Evolutionary conservation across 2,797 vertebrate species (phyloP).

Genomic region (Enteromius afrohamiltoni): DNA sequence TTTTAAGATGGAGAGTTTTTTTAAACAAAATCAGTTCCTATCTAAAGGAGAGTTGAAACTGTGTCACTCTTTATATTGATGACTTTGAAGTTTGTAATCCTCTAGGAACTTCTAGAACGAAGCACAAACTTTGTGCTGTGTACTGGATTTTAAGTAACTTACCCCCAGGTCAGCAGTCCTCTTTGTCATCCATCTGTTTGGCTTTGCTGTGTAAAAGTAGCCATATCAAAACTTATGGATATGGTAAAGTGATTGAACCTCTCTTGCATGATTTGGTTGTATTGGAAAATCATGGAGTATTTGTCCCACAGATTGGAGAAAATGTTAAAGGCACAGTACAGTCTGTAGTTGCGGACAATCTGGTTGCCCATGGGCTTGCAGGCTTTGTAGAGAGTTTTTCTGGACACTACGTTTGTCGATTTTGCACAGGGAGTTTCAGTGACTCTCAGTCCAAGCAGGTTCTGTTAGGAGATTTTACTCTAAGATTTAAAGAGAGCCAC

Average conservation of each 20-base stretch:
- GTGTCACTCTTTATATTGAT: constrained; percentile 27
- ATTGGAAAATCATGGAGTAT: constrained; percentile 40
- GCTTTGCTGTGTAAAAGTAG: constrained; percentile 26
- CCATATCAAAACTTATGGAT: constrained; percentile 42
- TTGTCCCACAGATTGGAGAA: constrained; percentile 33
- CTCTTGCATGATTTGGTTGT: constrained; percentile 36
- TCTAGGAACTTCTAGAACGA: constrained; percentile 39
- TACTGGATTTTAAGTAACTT: constrained; percentile 37
- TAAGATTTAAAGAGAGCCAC: constrained; percentile 28
- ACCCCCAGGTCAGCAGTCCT: constrained; percentile 34
- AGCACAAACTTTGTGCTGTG: constrained; percentile 33
- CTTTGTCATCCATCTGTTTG: constrained; percentile 39
- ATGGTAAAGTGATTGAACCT: constrained; percentile 27
- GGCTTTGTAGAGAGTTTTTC: constrained; percentile 45
- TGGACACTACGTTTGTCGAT: constrained; percentile 33
- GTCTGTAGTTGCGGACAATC: constrained; percentile 5
- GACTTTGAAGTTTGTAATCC: constrained; percentile 28
- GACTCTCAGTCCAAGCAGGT: constrained; percentile 35
- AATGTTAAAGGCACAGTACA: constrained; percentile 25
- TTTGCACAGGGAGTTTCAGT: constrained; percentile 22
- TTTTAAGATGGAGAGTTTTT: constrained; percentile 38
- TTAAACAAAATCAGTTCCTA: constrained; percentile 37
- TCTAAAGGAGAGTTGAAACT: constrained; percentile 33
- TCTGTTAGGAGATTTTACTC: constrained; percentile 23
- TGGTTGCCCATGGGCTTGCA: constrained; percentile 29